Evolutionary conservation across 2,797 vertebrate species (phyloP).

Genomic region (Pantherophis vulpinus): DNA sequence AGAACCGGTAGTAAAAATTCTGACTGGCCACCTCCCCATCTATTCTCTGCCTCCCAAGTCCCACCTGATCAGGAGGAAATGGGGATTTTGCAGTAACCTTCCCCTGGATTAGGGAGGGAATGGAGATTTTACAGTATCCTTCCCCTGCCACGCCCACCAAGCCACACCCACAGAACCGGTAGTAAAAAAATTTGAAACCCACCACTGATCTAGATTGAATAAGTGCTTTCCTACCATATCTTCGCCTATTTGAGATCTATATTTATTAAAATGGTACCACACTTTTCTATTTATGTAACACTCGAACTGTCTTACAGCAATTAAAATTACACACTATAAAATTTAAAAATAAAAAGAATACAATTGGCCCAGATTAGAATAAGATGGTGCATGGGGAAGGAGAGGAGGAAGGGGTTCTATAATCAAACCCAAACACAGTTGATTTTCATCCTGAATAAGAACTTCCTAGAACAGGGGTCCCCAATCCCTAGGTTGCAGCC

Average conservation of each 20-base stretch:
- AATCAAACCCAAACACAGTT: not conserved
- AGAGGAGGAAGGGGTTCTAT: not conserved
- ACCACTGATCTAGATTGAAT: not conserved
- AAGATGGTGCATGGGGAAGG: not conserved
- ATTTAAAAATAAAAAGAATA: not conserved
- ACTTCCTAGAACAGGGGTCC: not conserved
- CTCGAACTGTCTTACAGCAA: not conserved
- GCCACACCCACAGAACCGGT: too few species aligned
- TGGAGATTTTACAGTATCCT: too few species aligned
- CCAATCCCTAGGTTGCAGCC: too few species aligned
- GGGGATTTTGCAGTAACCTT: too few species aligned
- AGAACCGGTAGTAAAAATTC: too few species aligned
- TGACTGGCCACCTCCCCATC: too few species aligned
- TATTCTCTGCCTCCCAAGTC: too few species aligned
- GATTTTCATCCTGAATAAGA: not conserved
- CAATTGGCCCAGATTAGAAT: not conserved
- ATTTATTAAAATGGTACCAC: not conserved
- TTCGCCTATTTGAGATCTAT: not conserved
- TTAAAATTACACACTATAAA: not conserved
- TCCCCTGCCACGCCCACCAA: too few species aligned
- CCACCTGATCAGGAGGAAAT: too few species aligned
- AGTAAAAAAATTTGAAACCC: too few species aligned
- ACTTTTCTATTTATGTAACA: not conserved
- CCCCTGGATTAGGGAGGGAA: too few species aligned
- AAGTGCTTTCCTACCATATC: not conserved